A percentile compares a stretch with the other conserved stretches of the same genome.
These are phyloP conservation scores for Nasonia longicornis DNA, from an alignment of 1,140 invertebrate genomes.

Conservation along the genomic window DNA sequence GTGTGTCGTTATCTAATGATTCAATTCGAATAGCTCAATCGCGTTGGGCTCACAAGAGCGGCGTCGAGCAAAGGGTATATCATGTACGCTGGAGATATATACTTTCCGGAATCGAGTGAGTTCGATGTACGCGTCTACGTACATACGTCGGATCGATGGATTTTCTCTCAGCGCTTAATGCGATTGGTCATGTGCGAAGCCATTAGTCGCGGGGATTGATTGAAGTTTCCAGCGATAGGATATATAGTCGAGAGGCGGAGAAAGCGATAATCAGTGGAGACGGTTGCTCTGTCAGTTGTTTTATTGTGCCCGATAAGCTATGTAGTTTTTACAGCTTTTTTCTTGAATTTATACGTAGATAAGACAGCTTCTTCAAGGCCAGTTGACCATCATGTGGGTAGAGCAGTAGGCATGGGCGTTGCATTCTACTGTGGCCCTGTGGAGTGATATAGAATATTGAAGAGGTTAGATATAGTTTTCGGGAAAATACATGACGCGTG, in stretches of 20 bases:
- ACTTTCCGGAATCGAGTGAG: neutral
- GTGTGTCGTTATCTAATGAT: conserved; percentile 35
- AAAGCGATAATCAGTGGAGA: neutral
- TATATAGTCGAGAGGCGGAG: neutral
- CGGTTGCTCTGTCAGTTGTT: neutral
- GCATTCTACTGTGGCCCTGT: neutral
- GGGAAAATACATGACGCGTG: neutral
- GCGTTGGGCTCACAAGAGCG: neutral
- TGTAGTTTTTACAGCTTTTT: neutral
- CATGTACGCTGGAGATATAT: no score
- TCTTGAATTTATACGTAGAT: no score
- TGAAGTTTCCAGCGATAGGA: neutral
- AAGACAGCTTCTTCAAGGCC: no score
- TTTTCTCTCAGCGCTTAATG: neutral
- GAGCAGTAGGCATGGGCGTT: neutral
- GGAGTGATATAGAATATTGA: neutral
- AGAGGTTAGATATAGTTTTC: neutral
- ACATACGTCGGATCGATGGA: neutral
- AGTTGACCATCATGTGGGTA: no score
- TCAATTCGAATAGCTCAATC: conserved; percentile 40
- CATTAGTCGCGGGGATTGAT: neutral
- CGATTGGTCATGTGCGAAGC: neutral
- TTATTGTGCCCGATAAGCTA: neutral
- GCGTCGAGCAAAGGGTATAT: neutral
- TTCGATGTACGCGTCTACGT: neutral